phyloP scores from a whole-genome alignment of 2,888 invertebrate species.

The Brachypterus glaber region DNA sequence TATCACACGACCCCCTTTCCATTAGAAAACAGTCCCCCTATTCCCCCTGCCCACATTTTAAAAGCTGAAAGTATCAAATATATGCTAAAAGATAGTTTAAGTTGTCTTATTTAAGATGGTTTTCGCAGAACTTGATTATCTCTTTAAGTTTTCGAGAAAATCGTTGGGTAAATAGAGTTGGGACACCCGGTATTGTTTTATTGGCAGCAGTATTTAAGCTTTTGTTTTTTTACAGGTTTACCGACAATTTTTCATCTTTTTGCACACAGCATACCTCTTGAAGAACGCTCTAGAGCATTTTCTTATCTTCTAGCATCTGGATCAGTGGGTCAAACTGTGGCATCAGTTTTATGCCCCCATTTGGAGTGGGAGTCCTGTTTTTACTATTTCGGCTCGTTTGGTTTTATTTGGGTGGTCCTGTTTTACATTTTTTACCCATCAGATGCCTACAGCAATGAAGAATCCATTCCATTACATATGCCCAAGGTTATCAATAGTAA shows the following conservation, averaged over 20 bases:
- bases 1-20: too few relatives aligned
- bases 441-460: slow-evolving; percentile 39
- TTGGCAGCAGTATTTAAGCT: background rate
- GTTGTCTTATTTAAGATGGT: too few relatives aligned
- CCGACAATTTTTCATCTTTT: slow-evolving; percentile 69
- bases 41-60: too few relatives aligned
- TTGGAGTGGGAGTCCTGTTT: slow-evolving; percentile 58
- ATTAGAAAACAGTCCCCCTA: too few relatives aligned
- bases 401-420: slow-evolving; percentile 56
- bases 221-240: slow-evolving; percentile 45
- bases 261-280: slow-evolving; percentile 60
- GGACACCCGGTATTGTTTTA: too few relatives aligned
- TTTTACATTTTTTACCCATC: slow-evolving; percentile 57
- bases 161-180: too few relatives aligned
- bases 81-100: too few relatives aligned
- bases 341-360: slow-evolving; percentile 62
- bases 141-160: too few relatives aligned
- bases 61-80: too few relatives aligned
- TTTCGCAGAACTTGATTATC: too few relatives aligned
- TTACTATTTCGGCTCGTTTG: slow-evolving; percentile 57
- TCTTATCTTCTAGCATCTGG: slow-evolving; percentile 63
- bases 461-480: slow-evolving; percentile 49
- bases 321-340: slow-evolving; percentile 65
- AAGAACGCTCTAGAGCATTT: slow-evolving; percentile 63
- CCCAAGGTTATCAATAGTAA: slow-evolving; percentile 46